These are phyloP conservation scores for Machimus rusticus DNA, from an alignment of 2,888 invertebrate genomes.

Conservation along the genomic window DNA sequence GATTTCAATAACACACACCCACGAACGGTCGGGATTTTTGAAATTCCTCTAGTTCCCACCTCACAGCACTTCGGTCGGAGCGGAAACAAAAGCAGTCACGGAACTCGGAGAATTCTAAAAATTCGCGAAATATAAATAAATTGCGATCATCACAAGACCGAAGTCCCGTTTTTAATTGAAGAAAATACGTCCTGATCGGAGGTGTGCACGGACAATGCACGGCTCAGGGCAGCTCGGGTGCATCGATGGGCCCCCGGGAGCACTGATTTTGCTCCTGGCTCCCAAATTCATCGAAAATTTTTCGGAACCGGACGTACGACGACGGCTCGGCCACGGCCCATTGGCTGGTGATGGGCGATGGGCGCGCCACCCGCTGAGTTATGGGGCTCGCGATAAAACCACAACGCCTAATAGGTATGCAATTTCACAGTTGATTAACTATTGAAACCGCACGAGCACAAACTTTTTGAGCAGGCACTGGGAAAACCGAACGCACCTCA, in stretches of 20 bases:
- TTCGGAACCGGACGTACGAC: not conserved
- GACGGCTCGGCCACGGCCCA: not conserved
- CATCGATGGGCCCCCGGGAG: not conserved
- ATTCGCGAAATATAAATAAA: not conserved
- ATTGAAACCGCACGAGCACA: not conserved
- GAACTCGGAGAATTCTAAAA: not conserved
- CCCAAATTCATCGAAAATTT: not conserved
- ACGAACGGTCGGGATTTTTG: not conserved
- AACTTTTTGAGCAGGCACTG: not conserved
- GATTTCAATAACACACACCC: not conserved
- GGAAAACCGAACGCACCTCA: not conserved
- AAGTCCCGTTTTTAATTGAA: too few relatives aligned
- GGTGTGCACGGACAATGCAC: not conserved
- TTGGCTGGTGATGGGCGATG: not conserved
- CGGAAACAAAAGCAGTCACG: not conserved
- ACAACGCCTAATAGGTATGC: conserved; percentile 9
- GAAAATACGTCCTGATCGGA: not conserved
- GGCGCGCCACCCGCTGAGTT: not conserved
- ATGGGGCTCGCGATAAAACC: not conserved
- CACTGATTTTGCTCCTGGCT: not conserved
- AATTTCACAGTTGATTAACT: conserved; percentile 23
- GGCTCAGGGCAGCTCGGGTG: not conserved
- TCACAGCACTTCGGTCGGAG: not conserved
- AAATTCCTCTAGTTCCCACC: not conserved
- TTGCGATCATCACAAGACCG: not conserved